Base-by-base conservation (phyloP, 2,113 vertebrate species). In the Tetrao urogallus region DNA sequence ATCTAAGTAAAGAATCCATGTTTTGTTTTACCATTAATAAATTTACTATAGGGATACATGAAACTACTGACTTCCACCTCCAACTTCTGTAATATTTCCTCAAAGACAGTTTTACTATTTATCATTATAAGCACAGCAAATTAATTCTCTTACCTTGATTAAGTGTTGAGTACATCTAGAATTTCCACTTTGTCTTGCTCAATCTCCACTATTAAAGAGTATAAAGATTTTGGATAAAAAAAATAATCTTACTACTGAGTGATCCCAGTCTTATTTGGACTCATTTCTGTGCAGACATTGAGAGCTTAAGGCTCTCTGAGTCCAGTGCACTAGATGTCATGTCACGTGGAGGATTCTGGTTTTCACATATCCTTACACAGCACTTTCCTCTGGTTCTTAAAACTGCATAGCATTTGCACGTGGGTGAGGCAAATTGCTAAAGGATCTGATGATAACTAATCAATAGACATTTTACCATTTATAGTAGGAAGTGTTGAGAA, bases 381-480 rank as follows among this genome's bases (percentile, higher is more conserved):
- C 88, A 89, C 65, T 94, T 97, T 86, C 25, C 34, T 47, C 40
- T 54, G 60, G 32, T 91, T 88, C 76, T 95, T 89, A 88, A 94
- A 97, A 93, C 69, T 92, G 95, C 90, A 91, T 84, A 86, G 79
- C 88, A 75, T 71, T 86, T 14, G 32, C 69, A 89, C 72, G 85
- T 24, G 60, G 66, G 94, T 9, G 4, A 96, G 93, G 92, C 83
- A 92, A 94, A 65, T 28, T 82, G 89, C 85, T 86, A 83, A 86
- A 94, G 76, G 84, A 92, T 92, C 82, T 81, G 72, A 92, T 60
- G 66, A 79, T 94, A 79, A 15, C 63, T 73, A 82, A 96, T 97
- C 96, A 90, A 94, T 92, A 96, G 30, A 77, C 58, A 87, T 78
- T 89, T 94, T 82, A 82, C 94, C 87, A 80, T 72, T 94, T 83